phyloP scores from a whole-genome alignment of 2,797 vertebrate species.

The Peromyscus attwateri region DNA sequence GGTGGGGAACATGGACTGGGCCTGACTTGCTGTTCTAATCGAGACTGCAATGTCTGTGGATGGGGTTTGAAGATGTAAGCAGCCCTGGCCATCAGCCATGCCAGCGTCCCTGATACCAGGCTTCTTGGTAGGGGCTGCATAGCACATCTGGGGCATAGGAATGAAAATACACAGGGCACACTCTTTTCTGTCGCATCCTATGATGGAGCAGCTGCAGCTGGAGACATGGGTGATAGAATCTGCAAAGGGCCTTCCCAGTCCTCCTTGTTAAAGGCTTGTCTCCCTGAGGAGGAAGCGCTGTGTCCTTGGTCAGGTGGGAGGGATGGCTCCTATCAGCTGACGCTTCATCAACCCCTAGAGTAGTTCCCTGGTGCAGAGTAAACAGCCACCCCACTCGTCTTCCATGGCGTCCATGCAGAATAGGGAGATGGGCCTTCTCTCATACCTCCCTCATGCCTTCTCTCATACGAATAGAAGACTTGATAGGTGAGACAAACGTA shows the following conservation, averaged over 20 bases:
- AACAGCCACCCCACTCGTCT: accelerated
- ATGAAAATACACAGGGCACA: accelerated
- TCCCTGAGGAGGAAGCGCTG: accelerated
- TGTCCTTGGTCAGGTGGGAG: accelerated
- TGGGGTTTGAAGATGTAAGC: accelerated
- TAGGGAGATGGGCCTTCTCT: accelerated
- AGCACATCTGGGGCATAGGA: not conserved
- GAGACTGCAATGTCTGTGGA: not conserved
- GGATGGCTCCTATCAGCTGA: too few species aligned
- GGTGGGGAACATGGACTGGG: accelerated
- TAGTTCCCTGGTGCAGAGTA: accelerated
- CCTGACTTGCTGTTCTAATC: not conserved
- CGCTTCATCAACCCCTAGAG: not conserved
- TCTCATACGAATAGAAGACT: too few species aligned
- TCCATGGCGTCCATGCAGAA: accelerated
- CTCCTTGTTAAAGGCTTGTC: accelerated
- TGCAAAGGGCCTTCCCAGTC: accelerated
- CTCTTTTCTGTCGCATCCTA: accelerated
- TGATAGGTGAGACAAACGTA: too few species aligned
- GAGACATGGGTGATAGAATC: accelerated
- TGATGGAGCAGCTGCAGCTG: accelerated
- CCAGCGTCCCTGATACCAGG: accelerated
- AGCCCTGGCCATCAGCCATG: accelerated
- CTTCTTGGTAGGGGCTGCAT: not conserved
- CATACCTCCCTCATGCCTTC: accelerated